Conservation (phyloP, 2,797 vertebrate genomes). For the Acanthornis magna region DNA sequence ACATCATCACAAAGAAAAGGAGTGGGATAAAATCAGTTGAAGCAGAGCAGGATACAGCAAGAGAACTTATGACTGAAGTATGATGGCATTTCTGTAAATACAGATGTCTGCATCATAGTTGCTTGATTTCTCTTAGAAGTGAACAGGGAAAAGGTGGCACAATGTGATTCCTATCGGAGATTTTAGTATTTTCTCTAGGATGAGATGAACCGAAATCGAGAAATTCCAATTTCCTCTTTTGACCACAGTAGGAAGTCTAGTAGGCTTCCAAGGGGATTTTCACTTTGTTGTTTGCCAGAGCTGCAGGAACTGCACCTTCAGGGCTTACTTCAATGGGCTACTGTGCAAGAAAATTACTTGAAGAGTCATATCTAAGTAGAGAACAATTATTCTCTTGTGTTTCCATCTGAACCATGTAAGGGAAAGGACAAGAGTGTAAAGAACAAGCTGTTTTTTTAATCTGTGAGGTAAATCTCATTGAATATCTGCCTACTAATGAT, state of each 20-base stretch:
- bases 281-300: neutral
- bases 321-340: neutral
- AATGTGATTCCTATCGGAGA: neutral
- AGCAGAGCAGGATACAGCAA: neutral
- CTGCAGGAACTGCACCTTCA: neutral
- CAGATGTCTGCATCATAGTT: neutral
- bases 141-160: neutral
- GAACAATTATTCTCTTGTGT: neutral
- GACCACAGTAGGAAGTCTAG: neutral
- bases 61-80: rapidly evolving
- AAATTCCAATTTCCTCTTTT: neutral
- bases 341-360: neutral
- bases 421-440: neutral
- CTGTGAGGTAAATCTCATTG: neutral
- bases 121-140: neutral
- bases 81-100: neutral
- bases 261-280: neutral
- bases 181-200: neutral
- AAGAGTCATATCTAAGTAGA: neutral
- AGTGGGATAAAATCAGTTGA: neutral
- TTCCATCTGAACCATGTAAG: neutral
- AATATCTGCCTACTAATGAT: neutral
- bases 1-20: neutral
- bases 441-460: neutral
- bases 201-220: neutral